phyloP scores from a whole-genome alignment of 1,140 invertebrate genomes.

The Drosophila pandora region DNA sequence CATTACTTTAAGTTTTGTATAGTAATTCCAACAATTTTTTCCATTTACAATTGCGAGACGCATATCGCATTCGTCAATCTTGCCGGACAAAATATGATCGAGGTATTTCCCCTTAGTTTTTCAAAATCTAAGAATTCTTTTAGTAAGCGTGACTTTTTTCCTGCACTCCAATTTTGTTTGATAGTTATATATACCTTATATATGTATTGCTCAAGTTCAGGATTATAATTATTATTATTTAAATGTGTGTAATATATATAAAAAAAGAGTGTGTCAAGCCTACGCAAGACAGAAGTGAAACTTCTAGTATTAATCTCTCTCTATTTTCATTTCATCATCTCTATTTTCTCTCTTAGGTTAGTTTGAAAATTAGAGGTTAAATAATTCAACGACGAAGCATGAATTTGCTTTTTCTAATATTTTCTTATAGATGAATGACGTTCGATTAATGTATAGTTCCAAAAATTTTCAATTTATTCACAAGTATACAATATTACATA shows the following conservation, averaged over 20 bases:
- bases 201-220: background rate
- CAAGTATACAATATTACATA: too few relatives aligned
- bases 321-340: too few relatives aligned
- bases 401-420: too few relatives aligned
- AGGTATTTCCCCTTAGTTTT: slow-evolving; percentile 15
- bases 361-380: too few relatives aligned
- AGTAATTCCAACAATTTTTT: slow-evolving; percentile 13
- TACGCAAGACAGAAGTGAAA: too few relatives aligned
- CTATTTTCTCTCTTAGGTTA: too few relatives aligned
- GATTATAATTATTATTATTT: background rate
- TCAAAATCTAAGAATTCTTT: background rate
- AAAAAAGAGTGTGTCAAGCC: too few relatives aligned
- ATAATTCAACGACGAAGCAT: too few relatives aligned
- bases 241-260: background rate
- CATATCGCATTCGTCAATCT: slow-evolving; percentile 14
- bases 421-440: too few relatives aligned
- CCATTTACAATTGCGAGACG: slow-evolving; percentile 6
- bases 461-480: too few relatives aligned
- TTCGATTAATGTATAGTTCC: too few relatives aligned
- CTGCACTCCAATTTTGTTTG: background rate
- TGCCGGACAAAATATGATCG: slow-evolving; percentile 9
- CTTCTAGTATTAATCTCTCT: too few relatives aligned
- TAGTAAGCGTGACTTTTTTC: background rate
- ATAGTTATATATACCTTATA: background rate
- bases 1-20: slow-evolving; percentile 12